These are phyloP conservation scores for Buceros bicornis DNA, from an alignment of 2,797 vertebrate species.

Conservation along the genomic window DNA sequence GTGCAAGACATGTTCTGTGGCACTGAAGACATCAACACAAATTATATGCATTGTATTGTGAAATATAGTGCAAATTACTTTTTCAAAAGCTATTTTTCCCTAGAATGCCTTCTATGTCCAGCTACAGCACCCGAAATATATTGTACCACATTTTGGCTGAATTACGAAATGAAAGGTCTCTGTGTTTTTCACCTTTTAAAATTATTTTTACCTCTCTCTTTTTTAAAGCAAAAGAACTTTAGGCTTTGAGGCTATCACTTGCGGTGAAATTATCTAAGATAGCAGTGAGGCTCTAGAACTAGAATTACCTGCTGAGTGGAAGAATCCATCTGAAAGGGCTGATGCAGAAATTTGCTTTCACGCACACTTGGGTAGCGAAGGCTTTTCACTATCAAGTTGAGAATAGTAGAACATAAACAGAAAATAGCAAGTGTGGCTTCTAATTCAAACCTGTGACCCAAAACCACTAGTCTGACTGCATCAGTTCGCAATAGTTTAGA, in stretches of 20 bases:
- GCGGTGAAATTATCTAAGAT: not conserved
- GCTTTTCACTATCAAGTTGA: not conserved
- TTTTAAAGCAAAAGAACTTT: conserved; percentile 6
- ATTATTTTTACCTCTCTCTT: not conserved
- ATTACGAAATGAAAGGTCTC: not conserved
- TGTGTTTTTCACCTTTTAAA: not conserved
- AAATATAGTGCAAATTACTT: conserved; percentile 1
- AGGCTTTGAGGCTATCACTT: not conserved
- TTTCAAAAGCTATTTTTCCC: conserved; percentile 4
- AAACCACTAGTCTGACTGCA: not conserved
- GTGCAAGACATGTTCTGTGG: not conserved
- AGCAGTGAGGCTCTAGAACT: not conserved
- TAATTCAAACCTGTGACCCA: not conserved
- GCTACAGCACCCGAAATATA: not conserved
- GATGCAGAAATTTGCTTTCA: not conserved
- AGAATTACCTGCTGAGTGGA: not conserved
- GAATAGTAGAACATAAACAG: not conserved
- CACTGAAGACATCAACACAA: not conserved
- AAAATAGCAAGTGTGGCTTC: not conserved
- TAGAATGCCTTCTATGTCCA: not conserved
- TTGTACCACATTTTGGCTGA: not conserved
- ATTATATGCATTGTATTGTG: conserved; percentile 9
- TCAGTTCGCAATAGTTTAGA: not conserved
- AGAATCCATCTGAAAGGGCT: not conserved
- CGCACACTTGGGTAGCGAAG: not conserved